Base-by-base conservation (phyloP, 2,797 vertebrate species). In the Tachyglossus aculeatus region DNA sequence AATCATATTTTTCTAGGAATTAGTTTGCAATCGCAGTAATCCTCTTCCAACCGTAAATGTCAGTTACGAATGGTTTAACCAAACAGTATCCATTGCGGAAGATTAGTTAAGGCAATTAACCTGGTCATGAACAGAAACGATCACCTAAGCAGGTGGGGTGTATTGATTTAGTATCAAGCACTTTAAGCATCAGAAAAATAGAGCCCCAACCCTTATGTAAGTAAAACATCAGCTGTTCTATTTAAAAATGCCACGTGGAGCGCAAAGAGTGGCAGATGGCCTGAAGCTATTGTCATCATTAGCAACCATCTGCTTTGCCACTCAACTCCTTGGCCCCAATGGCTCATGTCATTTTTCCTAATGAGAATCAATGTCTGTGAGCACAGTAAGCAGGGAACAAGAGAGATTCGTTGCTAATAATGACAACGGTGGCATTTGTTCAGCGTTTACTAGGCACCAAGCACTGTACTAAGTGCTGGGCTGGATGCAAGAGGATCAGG, bases 191-290 rank as follows among this genome's bases (percentile, higher is more conserved):
- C 36, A 3, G 38, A 4, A n/a, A n/a, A n/a, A 14, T 2, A 50
- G 5, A 18, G 15, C n/a, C n/a, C n/a, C 38, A 48, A 48, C 14
- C 24, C 25, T 27, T 8, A 27, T 10, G 16, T 29, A 15, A 48
- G 29, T 22, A 43, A 58, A 22, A 48, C 5, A 18, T 53, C 48
- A 57, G 39, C 56, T 71, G 27, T 60, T 64, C 37, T 55, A 22
- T 21, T 56, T 18, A 34, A 48, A 63, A 15, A 56, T n/a, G 13
- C 18, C 67, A 59, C 29, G 44, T 25, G 11, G 25, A 56, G 9
- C 55, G 71, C 12, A 50, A 71, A 76, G 19, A 33, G 18, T 61
- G 31, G 33, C 56, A 73, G 47, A 68, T 41, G 55, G 37, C 31
- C 41, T 19, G 14, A 50, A 67, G 56, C 19, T 57, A 44, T 64